These are phyloP conservation scores for Hirtodrosophila duncani DNA, from an alignment of 2,888 invertebrate species.

Conservation along the genomic window DNA sequence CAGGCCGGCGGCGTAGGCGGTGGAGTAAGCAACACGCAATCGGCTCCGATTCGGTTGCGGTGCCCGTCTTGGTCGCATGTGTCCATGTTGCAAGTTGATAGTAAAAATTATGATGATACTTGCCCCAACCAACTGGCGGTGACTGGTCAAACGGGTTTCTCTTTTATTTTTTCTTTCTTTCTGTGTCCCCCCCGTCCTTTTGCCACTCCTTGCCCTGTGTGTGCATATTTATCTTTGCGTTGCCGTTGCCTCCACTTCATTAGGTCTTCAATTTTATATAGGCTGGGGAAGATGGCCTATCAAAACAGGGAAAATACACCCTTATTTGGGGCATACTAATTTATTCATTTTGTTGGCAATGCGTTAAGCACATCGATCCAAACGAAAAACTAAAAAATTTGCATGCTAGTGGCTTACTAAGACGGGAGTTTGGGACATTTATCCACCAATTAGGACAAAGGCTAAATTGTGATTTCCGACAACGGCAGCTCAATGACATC, in stretches of 20 bases:
- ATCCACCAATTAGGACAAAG: too few relatives aligned
- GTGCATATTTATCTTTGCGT: slow-evolving; percentile 67
- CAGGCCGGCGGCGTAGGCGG: slow-evolving; percentile 6
- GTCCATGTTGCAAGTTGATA: slow-evolving; percentile 74
- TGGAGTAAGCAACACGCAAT: slow-evolving; percentile 52
- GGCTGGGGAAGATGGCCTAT: slow-evolving; percentile 62
- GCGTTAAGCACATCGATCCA: too few relatives aligned
- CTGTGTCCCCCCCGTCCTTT: slow-evolving; percentile 16
- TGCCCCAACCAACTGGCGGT: slow-evolving; percentile 59
- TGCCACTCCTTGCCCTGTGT: slow-evolving; percentile 30
- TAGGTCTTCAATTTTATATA: slow-evolving; percentile 72
- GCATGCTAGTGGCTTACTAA: too few relatives aligned
- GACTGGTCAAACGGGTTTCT: slow-evolving; percentile 65
- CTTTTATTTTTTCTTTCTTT: slow-evolving; percentile 10
- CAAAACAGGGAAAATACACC: slow-evolving; percentile 63
- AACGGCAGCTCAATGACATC: too few relatives aligned
- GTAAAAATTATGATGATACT: slow-evolving; percentile 73
- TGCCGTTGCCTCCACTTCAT: slow-evolving; percentile 71
- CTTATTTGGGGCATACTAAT: not conserved
- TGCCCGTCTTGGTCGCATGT: slow-evolving; percentile 46
- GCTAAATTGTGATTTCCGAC: too few relatives aligned
- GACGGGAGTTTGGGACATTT: too few relatives aligned
- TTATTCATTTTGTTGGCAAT: too few relatives aligned
- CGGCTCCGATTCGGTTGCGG: slow-evolving; percentile 29
- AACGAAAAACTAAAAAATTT: too few relatives aligned